phyloP scores from a whole-genome alignment of 2,113 vertebrate species.

The Myodes glareolus region DNA sequence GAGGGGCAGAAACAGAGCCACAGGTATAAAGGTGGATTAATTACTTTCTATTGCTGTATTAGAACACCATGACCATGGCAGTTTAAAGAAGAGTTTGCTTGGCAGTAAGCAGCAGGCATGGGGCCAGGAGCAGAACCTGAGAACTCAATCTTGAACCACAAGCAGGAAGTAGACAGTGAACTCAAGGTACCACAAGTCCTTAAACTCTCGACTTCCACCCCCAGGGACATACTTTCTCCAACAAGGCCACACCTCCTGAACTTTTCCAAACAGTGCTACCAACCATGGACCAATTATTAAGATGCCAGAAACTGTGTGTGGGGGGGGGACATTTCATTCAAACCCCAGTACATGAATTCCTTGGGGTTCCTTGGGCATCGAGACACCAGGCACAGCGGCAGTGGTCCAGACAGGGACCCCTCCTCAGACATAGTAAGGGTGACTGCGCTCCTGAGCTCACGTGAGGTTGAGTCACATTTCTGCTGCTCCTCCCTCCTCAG shows the following conservation, averaged over 20 bases:
- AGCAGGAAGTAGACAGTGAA: too few relatives aligned
- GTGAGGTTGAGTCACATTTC: accelerated
- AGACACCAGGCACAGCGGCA: background rate
- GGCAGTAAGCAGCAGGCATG: too few relatives aligned
- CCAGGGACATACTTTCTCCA: background rate
- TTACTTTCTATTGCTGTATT: background rate
- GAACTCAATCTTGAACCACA: too few relatives aligned
- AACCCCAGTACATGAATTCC: too few relatives aligned
- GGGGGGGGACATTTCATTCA: background rate
- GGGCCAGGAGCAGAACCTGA: background rate
- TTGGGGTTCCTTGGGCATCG: accelerated
- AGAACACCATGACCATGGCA: too few relatives aligned
- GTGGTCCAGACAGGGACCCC: background rate
- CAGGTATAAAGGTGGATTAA: background rate
- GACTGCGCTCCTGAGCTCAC: accelerated
- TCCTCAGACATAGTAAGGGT: background rate
- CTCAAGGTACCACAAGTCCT: background rate
- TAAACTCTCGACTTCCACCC: background rate
- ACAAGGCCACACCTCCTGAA: background rate
- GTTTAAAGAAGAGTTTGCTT: background rate
- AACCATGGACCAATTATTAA: background rate
- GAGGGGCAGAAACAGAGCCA: background rate
- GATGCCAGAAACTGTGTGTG: background rate
- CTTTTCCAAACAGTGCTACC: background rate
- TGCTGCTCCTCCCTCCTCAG: background rate